A percentile compares a stretch with the other conserved stretches of the same genome.
Conservation (phyloP, 2,113 vertebrate species). For the Gavialis gangeticus region DNA sequence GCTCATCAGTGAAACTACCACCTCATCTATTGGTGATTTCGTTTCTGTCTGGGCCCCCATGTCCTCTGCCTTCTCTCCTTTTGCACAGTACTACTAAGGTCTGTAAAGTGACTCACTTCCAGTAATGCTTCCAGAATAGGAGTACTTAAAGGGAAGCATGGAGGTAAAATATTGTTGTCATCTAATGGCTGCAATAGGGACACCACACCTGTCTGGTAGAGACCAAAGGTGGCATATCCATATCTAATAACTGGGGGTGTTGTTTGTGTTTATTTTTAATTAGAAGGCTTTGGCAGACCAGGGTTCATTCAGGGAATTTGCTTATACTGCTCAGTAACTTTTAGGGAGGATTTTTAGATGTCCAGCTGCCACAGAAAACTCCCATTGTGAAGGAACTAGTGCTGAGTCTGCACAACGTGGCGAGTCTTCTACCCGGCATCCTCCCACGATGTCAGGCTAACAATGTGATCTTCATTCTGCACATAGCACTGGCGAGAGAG, state of each 20-base stretch:
- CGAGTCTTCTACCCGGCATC: constrained; percentile 32
- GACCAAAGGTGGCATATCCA: neutral
- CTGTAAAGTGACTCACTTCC: constrained; percentile 62
- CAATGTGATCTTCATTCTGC: neutral
- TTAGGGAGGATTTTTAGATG: constrained; percentile 24
- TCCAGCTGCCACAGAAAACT: neutral
- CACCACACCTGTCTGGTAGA: neutral
- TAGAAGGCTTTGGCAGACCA: neutral
- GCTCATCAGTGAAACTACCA: constrained; percentile 49
- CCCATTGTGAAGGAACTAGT: constrained; percentile 12
- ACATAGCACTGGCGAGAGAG: neutral
- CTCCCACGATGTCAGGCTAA: constrained; percentile 24
- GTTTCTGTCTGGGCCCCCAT: constrained; percentile 48
- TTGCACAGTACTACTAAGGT: constrained; percentile 52
- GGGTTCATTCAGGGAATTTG: neutral
- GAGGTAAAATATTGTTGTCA: constrained; percentile 34
- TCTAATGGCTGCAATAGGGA: neutral
- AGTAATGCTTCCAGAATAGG: constrained; percentile 43
- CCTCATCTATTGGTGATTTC: constrained; percentile 50
- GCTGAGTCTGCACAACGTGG: constrained; percentile 51
- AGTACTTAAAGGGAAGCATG: constrained; percentile 9
- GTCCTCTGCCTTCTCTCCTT: constrained; percentile 29
- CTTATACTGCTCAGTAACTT: neutral
- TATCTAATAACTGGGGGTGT: neutral
- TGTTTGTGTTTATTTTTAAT: neutral